Percentiles rank a stretch among this genome's conserved stretches.
These are phyloP conservation scores for Bombus pyrosoma DNA, from an alignment of 1,140 invertebrate genomes.

Conservation along the genomic window DNA sequence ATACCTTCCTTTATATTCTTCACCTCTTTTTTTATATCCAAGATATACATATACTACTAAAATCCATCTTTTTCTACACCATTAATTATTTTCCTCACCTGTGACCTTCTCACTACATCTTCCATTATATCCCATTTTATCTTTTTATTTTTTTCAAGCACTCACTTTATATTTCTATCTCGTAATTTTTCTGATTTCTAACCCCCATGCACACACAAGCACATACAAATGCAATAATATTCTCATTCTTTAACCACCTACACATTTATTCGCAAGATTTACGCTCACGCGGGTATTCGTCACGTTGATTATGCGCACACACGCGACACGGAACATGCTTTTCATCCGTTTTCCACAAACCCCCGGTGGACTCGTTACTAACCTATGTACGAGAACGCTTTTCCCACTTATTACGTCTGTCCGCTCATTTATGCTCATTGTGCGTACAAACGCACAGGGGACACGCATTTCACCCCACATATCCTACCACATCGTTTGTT, in stretches of 20 bases:
- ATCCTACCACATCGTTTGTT: constrained; percentile 20
- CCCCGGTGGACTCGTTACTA: constrained; percentile 21
- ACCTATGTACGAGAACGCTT: constrained; percentile 7
- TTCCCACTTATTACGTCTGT: constrained; percentile 33
- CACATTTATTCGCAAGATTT: neutral
- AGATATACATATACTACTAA: no score
- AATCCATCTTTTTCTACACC: no score
- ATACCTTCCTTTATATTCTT: neutral
- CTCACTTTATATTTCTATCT: neutral
- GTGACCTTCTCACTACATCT: neutral
- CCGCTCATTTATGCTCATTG: constrained; percentile 36
- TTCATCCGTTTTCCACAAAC: constrained; percentile 1
- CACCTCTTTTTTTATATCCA: no score
- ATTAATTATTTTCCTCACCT: no score
- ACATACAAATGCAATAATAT: neutral
- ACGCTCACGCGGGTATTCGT: neutral
- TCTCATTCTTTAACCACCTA: neutral
- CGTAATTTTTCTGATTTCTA: neutral
- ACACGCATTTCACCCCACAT: neutral
- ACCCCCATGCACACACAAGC: no score
- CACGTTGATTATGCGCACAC: constrained; percentile 14
- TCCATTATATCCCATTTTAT: neutral
- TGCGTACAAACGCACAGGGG: neutral
- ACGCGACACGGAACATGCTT: constrained; percentile 2
- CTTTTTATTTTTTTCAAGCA: no score